Base-by-base conservation (phyloP, 2,888 invertebrate species). In the Epistrophe grossulariae region DNA sequence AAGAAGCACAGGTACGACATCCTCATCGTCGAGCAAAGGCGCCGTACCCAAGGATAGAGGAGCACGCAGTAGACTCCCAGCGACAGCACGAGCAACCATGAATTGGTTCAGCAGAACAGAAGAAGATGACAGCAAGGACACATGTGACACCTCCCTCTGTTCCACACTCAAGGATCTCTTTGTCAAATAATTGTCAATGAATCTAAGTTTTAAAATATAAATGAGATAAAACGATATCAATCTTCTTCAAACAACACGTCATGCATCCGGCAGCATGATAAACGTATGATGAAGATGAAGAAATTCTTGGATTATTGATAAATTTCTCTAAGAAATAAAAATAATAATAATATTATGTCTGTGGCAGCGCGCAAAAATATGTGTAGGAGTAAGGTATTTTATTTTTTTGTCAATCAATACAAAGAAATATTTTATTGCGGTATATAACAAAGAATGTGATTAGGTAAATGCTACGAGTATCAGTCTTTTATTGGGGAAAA, bases 141-240 rank as follows among this genome's bases (percentile, higher is more conserved):
- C 95, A 35, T 97, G 97, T 93, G 97, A 97, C 90, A 95, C 96
- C 55, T 96, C 96, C 40, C 94, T 97, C 89, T 97, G 97, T 93
- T 95, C 97, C 88, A 96, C 97, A 60, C 93, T 97, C 72, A 97
- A 97, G 93, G 97, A 97, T 93, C 95, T 97, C 71, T 97, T 97
- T 92, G 97, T 97, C 91, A 97, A 97, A 95, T 96, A 95, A 93
- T 91, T 91, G 88, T 89, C 90, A 88, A 90, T 89, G 89, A 90
- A 88, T 77, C 89, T 90, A 76, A 90, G 89, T 66, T 90, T 90
- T 88, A 90, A 89, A 78, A 88, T 90, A 70, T 89, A 90, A 74
- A 72, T 90, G 89, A 89, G 88, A 62, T 28, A 28, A 66, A n/a
- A 55, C 73, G 62, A 19, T 59, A 50, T 57, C 43, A 48, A 60